phyloP scores from a whole-genome alignment of 1,140 invertebrate genomes.

The Andricus grossulariae region DNA sequence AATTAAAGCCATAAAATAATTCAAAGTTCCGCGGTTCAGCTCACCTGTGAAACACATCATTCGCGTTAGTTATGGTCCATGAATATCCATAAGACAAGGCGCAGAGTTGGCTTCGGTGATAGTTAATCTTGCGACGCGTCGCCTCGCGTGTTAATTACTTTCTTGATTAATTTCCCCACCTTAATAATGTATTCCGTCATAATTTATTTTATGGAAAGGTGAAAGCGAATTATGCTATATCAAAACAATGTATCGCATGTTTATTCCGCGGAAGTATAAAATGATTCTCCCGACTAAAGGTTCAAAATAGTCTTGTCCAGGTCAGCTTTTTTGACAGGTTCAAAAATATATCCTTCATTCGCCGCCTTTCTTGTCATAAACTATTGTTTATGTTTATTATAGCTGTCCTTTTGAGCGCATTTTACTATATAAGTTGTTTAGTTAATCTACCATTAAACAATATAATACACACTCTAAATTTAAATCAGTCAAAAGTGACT shows the following conservation, averaged over 20 bases:
- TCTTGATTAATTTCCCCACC: conserved; percentile 32
- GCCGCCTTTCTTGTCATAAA: too few species aligned
- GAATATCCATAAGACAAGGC: conserved; percentile 40
- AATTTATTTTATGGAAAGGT: neutral
- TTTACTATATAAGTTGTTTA: too few species aligned
- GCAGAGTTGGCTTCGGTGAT: conserved; percentile 37
- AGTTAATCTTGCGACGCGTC: conserved; percentile 39
- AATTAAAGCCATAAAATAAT: conserved; percentile 42
- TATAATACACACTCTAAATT: too few species aligned
- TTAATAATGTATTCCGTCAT: neutral
- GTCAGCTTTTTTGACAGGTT: too few species aligned
- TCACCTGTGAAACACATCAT: neutral
- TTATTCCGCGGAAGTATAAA: neutral
- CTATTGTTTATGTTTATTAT: too few species aligned
- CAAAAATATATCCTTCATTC: too few species aligned
- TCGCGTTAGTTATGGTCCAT: conserved; percentile 32
- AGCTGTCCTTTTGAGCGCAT: too few species aligned
- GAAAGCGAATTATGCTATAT: neutral
- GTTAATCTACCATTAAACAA: too few species aligned
- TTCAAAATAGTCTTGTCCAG: too few species aligned
- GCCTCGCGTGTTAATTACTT: conserved; percentile 40
- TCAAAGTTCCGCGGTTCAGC: conserved; percentile 32
- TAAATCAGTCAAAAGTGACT: too few species aligned
- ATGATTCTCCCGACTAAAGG: neutral
- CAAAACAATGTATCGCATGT: neutral